These are phyloP conservation scores for Basileuterus tristriatus DNA, from an alignment of 2,797 vertebrate species.

Conservation along the genomic window DNA sequence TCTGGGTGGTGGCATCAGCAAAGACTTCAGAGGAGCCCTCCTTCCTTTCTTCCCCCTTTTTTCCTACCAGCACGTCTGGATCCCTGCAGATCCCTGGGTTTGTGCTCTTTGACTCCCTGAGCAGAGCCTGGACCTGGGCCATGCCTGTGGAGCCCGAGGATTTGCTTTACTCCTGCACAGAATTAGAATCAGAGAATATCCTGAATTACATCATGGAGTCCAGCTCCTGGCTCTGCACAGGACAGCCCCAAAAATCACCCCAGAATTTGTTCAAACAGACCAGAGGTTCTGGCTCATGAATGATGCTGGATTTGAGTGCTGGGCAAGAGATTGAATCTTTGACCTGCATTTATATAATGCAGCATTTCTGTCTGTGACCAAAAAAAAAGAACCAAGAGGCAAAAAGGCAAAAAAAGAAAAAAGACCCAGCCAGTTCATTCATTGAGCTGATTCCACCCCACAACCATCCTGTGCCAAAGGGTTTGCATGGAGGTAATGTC, in stretches of 20 bases:
- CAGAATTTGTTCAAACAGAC: background rate
- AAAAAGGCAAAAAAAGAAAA: background rate
- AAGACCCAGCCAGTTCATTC: accelerated
- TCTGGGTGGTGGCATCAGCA: background rate
- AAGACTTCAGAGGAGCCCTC: background rate
- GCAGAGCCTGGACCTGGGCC: background rate
- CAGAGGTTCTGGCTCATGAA: background rate
- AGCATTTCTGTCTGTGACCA: background rate
- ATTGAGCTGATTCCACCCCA: background rate
- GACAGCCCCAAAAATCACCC: background rate
- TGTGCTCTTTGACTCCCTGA: background rate
- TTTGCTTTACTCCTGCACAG: background rate
- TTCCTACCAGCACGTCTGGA: background rate
- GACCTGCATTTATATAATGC: background rate
- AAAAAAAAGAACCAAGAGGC: background rate
- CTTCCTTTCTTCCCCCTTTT: background rate
- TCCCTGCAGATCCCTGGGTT: background rate
- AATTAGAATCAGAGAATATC: background rate
- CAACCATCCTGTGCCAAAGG: background rate
- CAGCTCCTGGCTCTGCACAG: background rate
- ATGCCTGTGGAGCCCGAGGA: background rate
- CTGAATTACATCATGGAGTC: background rate
- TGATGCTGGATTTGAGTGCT: background rate
- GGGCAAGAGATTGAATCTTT: background rate
- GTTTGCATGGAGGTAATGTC: background rate